Evolutionary conservation across 2,888 invertebrate genomes (phyloP).

Genomic region (Erannis defoliaria): DNA sequence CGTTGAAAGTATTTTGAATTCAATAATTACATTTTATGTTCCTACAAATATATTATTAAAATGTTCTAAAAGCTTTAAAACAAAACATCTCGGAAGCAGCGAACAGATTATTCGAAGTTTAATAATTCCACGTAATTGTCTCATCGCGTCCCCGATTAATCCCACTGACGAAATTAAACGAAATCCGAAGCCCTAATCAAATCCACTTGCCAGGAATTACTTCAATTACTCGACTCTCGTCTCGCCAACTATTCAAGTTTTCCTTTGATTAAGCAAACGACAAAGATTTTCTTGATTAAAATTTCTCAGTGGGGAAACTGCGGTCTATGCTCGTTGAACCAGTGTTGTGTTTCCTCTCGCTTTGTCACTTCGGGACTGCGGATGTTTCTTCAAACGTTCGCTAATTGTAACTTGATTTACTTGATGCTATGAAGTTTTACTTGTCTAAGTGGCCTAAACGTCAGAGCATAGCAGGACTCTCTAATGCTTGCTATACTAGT

Average conservation of each 20-base stretch:
- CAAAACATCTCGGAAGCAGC: constrained; percentile 1
- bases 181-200: constrained; percentile 59
- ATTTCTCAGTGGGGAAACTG: constrained; percentile 59
- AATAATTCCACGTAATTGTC: constrained; percentile 35
- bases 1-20: neutral
- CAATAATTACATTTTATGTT: neutral
- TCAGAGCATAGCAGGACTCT: too few relatives aligned
- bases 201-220: constrained; percentile 53
- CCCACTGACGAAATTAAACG: constrained; percentile 46
- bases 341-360: constrained; percentile 50
- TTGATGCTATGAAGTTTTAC: constrained; percentile 3
- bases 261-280: constrained; percentile 71
- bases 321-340: constrained; percentile 45
- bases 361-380: constrained; percentile 64
- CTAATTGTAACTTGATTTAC: constrained; percentile 45
- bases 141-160: constrained; percentile 41
- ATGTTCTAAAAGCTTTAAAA: neutral
- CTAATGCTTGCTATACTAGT: too few relatives aligned
- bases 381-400: constrained; percentile 46
- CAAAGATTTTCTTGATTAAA: constrained; percentile 76
- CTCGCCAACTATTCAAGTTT: constrained; percentile 65
- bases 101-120: constrained; percentile 11
- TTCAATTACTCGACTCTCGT: constrained; percentile 49
- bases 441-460: too few relatives aligned
- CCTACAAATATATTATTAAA: neutral